Conservation (phyloP, 2,113 vertebrate genomes). For the Geococcyx californianus region DNA sequence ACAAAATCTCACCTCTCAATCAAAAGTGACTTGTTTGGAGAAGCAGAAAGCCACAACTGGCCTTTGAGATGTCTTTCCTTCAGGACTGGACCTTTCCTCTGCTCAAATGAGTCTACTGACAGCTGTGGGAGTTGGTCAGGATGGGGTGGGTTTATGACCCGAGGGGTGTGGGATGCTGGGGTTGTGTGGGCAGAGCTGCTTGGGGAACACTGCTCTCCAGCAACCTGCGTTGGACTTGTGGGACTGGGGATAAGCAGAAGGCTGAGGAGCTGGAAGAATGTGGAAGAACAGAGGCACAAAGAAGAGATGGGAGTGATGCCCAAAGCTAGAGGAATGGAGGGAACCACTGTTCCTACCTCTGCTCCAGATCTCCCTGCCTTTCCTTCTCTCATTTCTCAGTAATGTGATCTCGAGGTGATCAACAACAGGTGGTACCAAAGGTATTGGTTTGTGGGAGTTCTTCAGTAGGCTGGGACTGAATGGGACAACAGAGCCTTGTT, state of each 20-base stretch:
- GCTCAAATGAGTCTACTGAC: background rate
- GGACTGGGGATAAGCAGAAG: background rate
- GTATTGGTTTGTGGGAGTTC: background rate
- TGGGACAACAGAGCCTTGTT: background rate
- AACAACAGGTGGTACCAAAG: background rate
- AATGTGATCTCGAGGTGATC: accelerated
- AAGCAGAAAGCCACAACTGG: background rate
- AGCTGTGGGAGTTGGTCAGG: background rate
- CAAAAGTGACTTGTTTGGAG: accelerated
- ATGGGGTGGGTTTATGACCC: background rate
- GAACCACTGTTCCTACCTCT: background rate
- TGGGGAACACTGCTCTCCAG: background rate
- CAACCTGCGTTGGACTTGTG: background rate
- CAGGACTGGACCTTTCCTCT: background rate
- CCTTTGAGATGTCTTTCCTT: background rate
- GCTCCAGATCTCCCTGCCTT: background rate
- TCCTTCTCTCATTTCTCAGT: background rate
- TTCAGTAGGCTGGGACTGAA: background rate
- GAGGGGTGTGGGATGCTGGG: background rate
- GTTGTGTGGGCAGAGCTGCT: background rate
- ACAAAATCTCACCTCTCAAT: background rate
- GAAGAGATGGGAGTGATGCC: accelerated
- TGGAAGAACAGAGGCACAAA: background rate
- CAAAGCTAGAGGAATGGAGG: background rate
- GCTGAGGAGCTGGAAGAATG: background rate